A percentile compares a stretch with the other conserved stretches of the same genome.
phyloP scores from a whole-genome alignment of 2,888 invertebrate species.

The Eremobia ochroleuca region DNA sequence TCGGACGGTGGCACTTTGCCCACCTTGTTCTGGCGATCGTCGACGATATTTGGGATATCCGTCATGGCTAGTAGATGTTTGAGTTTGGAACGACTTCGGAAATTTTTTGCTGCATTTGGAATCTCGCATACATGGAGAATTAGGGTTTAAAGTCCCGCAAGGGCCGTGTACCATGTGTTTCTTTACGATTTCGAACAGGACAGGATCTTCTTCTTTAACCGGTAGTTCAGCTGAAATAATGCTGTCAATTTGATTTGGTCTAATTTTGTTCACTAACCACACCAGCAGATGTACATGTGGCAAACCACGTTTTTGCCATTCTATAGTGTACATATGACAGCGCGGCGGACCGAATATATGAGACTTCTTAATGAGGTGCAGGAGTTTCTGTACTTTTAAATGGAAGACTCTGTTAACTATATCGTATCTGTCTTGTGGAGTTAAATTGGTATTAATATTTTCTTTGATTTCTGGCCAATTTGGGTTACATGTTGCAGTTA shows the following conservation, averaged over 20 bases:
- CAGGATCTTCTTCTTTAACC: too few species aligned
- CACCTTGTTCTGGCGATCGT: too few species aligned
- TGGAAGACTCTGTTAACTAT: constrained; percentile 2
- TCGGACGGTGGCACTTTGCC: too few species aligned
- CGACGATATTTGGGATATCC: too few species aligned
- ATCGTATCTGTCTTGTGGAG: not conserved
- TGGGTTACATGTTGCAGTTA: not conserved
- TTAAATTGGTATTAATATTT: constrained; percentile 3
- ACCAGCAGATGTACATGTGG: not conserved
- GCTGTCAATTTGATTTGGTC: not conserved
- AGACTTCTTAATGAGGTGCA: constrained; percentile 13
- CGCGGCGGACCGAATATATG: not conserved
- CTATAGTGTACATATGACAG: not conserved
- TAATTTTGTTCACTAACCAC: constrained; percentile 6
- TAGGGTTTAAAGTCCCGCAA: too few species aligned
- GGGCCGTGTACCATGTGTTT: too few species aligned
- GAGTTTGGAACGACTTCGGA: too few species aligned
- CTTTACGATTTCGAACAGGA: too few species aligned
- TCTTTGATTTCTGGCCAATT: not conserved
- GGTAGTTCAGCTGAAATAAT: too few species aligned
- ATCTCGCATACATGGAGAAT: too few species aligned
- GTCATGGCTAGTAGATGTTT: too few species aligned
- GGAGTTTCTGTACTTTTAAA: constrained; percentile 9
- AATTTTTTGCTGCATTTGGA: too few species aligned
- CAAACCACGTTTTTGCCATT: not conserved